A percentile compares a stretch with the other conserved stretches of the same genome.
Evolutionary conservation across 2,113 vertebrate species (phyloP).

Genomic region (Crotophaga sulcirostris): DNA sequence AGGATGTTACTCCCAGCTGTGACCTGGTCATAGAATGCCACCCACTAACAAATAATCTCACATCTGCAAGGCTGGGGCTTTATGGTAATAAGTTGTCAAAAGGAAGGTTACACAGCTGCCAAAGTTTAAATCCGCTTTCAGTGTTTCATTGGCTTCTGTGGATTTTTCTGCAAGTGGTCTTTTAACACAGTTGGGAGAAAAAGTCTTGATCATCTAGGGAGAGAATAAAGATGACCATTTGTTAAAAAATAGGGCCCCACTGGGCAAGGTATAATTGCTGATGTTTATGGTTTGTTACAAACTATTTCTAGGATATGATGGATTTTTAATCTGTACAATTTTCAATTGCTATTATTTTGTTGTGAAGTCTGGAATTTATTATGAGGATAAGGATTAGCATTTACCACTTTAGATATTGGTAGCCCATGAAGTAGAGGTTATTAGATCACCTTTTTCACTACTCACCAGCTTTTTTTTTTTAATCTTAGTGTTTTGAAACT

Average conservation of each 20-base stretch:
- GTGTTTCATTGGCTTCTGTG: neutral
- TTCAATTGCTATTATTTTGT: neutral
- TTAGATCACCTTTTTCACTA: neutral
- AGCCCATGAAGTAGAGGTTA: neutral
- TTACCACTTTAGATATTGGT: neutral
- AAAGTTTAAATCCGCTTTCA: neutral
- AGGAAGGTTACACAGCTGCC: neutral
- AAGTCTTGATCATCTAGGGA: neutral
- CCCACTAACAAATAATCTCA: neutral
- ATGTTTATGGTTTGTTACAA: neutral
- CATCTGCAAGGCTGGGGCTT: neutral
- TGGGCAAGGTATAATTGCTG: neutral
- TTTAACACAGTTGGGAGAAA: neutral
- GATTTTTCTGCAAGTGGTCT: neutral
- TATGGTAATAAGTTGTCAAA: neutral
- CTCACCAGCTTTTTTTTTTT: neutral
- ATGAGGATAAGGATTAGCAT: neutral
- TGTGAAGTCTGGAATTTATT: neutral
- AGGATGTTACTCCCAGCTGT: neutral
- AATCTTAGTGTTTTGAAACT: neutral
- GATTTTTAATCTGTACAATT: neutral
- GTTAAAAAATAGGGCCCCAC: neutral
- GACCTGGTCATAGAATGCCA: neutral
- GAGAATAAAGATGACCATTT: neutral
- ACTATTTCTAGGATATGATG: neutral